These are phyloP conservation scores for Cephalopholis sonnerati DNA, from an alignment of 2,113 vertebrate species.

Conservation along the genomic window DNA sequence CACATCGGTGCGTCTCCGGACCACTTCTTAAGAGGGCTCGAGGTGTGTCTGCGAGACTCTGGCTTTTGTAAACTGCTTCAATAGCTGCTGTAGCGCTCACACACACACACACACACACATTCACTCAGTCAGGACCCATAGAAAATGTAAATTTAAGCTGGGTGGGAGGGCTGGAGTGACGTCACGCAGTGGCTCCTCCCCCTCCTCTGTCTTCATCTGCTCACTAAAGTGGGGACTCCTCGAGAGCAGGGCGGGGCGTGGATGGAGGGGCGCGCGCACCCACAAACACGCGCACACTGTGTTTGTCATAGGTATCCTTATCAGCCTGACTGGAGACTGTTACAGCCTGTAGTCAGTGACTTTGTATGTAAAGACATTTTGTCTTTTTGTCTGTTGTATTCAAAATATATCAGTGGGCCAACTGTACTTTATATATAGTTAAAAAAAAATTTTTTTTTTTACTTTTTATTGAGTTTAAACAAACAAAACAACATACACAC, in stretches of 20 bases:
- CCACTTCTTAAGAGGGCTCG: conserved; percentile 62
- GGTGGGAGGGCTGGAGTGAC: conserved; percentile 73
- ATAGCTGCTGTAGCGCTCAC: conserved; percentile 35
- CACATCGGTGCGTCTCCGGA: conserved; percentile 60
- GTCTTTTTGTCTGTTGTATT: neutral
- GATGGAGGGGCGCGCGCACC: neutral
- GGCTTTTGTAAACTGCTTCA: conserved; percentile 68
- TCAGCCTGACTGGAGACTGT: neutral
- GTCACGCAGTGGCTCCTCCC: conserved; percentile 49
- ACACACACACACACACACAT: conserved; percentile 31
- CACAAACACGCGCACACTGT: neutral
- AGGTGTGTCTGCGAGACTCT: conserved; percentile 77
- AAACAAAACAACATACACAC: too few relatives aligned
- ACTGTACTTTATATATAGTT: neutral
- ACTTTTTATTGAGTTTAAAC: too few relatives aligned
- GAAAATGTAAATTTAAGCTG: conserved; percentile 82
- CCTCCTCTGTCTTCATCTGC: conserved; percentile 35
- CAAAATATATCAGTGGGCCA: neutral
- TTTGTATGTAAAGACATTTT: neutral
- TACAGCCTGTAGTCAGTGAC: neutral
- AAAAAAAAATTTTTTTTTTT: too few relatives aligned
- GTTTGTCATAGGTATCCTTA: neutral
- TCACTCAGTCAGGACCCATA: conserved; percentile 74
- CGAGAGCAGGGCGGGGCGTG: conserved; percentile 70
- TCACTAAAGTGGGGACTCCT: conserved; percentile 65